These are phyloP conservation scores for Eueremaeus valkanovi DNA, from an alignment of 2,888 invertebrate species.

Conservation along the genomic window DNA sequence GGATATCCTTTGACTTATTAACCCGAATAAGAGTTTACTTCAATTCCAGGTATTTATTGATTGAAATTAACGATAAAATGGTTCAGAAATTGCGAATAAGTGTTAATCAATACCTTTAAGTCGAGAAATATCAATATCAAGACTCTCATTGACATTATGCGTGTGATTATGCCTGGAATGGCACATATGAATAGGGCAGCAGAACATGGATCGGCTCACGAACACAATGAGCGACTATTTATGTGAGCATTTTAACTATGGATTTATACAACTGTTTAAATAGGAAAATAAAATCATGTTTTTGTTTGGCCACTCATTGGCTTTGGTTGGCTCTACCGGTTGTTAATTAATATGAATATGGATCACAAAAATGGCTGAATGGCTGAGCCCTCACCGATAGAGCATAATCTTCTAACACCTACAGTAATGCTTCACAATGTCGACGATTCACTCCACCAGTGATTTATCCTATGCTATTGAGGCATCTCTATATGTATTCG, in stretches of 20 bases:
- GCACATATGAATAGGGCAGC: constrained; percentile 40
- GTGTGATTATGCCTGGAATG: constrained; percentile 39
- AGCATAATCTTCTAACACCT: constrained; percentile 35
- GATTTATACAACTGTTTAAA: background rate
- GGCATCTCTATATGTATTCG: constrained; percentile 41
- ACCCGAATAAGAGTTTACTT: too few relatives aligned
- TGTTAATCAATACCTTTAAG: constrained; percentile 16
- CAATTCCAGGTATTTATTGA: too few relatives aligned
- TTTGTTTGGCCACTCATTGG: background rate
- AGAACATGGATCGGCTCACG: constrained; percentile 36
- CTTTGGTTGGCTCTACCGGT: background rate
- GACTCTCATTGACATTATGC: constrained; percentile 19
- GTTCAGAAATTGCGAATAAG: background rate
- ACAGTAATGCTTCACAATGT: constrained; percentile 9
- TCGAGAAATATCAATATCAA: constrained; percentile 32
- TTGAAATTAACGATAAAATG: too few relatives aligned
- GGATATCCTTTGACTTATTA: too few relatives aligned
- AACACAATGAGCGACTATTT: background rate
- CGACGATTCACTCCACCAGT: constrained; percentile 14
- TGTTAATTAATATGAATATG: background rate
- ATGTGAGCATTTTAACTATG: constrained; percentile 13
- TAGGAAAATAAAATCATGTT: constrained; percentile 4
- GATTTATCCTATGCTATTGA: constrained; percentile 40
- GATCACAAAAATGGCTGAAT: constrained; percentile 21
- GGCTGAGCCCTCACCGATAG: too few relatives aligned